A percentile compares a stretch with the other conserved stretches of the same genome.
phyloP scores from a whole-genome alignment of 1,140 invertebrate genomes.

The Drosophila seguyi region DNA sequence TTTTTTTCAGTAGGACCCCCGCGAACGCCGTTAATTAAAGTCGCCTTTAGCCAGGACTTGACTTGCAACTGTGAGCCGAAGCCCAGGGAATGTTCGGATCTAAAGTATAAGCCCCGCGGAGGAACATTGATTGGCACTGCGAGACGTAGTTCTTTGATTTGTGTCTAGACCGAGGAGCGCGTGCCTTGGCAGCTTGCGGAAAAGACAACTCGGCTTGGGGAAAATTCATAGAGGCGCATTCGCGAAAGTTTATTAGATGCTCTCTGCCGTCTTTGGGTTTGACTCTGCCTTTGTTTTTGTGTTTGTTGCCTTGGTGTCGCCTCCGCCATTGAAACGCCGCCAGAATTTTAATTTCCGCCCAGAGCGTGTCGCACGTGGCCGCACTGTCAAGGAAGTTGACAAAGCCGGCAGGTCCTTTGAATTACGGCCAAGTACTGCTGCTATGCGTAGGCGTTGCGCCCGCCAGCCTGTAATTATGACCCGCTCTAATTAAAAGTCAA shows the following conservation, averaged over 20 bases:
- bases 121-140: slow-evolving; percentile 52
- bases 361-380: slow-evolving; percentile 52
- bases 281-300: slow-evolving; percentile 35
- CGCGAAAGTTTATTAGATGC: slow-evolving; percentile 56
- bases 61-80: slow-evolving; percentile 19
- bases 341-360: slow-evolving; percentile 79
- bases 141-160: slow-evolving; percentile 71
- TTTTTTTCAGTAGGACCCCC: background rate
- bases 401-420: slow-evolving; percentile 45
- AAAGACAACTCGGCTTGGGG: slow-evolving; percentile 37
- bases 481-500: slow-evolving; percentile 45
- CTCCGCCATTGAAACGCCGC: slow-evolving; percentile 41
- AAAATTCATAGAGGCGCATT: slow-evolving; percentile 47
- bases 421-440: slow-evolving; percentile 32
- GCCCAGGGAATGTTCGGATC: background rate
- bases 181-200: slow-evolving; percentile 27
- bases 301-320: slow-evolving; percentile 25
- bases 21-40: slow-evolving; percentile 37
- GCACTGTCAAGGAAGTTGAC: slow-evolving; percentile 56
- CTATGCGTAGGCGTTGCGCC: slow-evolving; percentile 28
- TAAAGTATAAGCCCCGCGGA: background rate
- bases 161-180: slow-evolving; percentile 64
- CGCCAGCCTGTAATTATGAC: slow-evolving; percentile 42
- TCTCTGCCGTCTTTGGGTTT: slow-evolving; percentile 30
- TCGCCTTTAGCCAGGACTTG: slow-evolving; percentile 21